Evolutionary conservation across 2,888 invertebrate species (phyloP).

Genomic region (Harpalus rubripes): DNA sequence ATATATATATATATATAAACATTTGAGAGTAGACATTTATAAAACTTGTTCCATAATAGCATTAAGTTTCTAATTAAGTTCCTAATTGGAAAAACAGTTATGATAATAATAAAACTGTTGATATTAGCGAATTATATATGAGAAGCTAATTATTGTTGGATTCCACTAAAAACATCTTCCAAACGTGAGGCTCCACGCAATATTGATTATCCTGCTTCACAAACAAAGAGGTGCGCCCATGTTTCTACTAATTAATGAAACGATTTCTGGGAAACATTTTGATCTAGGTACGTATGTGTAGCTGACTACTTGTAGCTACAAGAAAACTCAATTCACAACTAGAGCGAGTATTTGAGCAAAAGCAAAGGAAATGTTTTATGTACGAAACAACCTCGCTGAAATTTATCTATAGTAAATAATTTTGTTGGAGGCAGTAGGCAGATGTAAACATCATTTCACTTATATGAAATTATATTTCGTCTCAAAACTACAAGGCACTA

Average conservation of each 20-base stretch:
- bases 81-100: too few species aligned
- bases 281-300: slow-evolving; percentile 15
- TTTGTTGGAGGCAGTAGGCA: background rate
- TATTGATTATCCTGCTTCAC: slow-evolving; percentile 10
- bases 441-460: background rate
- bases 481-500: background rate
- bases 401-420: background rate
- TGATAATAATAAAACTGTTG: background rate
- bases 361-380: slow-evolving; percentile 2
- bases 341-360: slow-evolving; percentile 16
- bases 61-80: too few species aligned
- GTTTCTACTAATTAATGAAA: slow-evolving; percentile 14
- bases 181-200: background rate
- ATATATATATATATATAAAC: too few species aligned
- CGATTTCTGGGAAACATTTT: slow-evolving; percentile 26
- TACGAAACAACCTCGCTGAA: background rate
- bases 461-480: background rate
- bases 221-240: background rate
- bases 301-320: background rate
- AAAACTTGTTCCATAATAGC: too few species aligned
- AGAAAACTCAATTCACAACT: background rate
- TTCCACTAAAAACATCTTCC: background rate
- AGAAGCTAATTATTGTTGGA: background rate
- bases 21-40: too few species aligned
- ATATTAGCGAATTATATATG: background rate